phyloP scores from a whole-genome alignment of 2,113 vertebrate species.

The Riparia riparia region DNA sequence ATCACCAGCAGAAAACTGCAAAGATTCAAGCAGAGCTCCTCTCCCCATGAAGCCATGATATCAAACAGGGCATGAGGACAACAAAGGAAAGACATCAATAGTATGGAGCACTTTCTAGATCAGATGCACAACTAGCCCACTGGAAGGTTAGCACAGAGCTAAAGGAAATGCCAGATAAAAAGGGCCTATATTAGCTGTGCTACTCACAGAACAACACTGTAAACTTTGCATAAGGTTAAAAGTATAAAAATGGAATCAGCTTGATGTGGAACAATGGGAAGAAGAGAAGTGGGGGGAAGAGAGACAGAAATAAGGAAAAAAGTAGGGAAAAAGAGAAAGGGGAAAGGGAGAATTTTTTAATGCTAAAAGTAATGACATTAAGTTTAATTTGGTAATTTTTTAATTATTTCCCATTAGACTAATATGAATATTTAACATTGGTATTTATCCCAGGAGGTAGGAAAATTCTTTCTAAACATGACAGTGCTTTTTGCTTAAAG shows the following conservation, averaged over 20 bases:
- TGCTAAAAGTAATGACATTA: not conserved
- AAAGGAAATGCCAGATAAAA: not conserved
- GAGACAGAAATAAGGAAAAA: not conserved
- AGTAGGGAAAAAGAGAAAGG: not conserved
- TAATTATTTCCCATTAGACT: not conserved
- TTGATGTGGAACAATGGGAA: not conserved
- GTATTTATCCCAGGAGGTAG: not conserved
- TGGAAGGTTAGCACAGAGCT: not conserved
- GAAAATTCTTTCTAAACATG: not conserved
- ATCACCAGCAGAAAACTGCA: conserved; percentile 8
- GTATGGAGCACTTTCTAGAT: not conserved
- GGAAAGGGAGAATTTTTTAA: not conserved
- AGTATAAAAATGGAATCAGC: not conserved
- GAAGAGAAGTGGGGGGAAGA: not conserved
- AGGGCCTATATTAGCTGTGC: not conserved
- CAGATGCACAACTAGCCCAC: not conserved
- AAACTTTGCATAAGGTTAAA: not conserved
- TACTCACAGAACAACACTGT: not conserved
- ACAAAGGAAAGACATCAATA: not conserved
- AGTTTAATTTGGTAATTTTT: not conserved
- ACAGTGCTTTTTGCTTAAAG: not conserved
- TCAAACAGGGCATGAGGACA: not conserved
- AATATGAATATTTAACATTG: not conserved
- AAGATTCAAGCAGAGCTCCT: conserved; percentile 4
- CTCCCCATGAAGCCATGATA: not conserved